These are phyloP conservation scores for Magallana nippona DNA, from an alignment of 2,888 invertebrate genomes.

Conservation along the genomic window DNA sequence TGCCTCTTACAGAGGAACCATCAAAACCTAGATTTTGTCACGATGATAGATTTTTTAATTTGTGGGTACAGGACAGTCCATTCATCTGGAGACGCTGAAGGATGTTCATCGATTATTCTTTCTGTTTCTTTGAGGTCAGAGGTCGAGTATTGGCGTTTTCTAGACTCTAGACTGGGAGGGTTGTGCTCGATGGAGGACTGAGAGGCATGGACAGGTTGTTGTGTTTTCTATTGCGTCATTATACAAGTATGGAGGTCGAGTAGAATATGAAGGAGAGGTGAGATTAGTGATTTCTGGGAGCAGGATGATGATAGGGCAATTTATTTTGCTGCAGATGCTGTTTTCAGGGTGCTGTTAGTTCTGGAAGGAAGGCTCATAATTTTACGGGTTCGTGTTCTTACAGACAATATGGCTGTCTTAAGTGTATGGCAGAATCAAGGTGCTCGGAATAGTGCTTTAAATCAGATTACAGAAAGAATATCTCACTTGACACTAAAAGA, in stretches of 20 bases:
- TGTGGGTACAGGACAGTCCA: no score
- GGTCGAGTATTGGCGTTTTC: conserved; percentile 43
- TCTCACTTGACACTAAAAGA: background rate
- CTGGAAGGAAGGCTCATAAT: background rate
- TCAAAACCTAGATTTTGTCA: conserved; percentile 45
- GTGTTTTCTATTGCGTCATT: conserved; percentile 35
- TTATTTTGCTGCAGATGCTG: background rate
- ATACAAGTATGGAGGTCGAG: conserved; percentile 31
- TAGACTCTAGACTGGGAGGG: background rate
- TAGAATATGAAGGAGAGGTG: background rate
- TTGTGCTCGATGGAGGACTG: conserved; percentile 39
- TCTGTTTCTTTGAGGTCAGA: conserved; percentile 27
- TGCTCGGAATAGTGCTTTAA: conserved; percentile 10
- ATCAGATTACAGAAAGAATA: no score
- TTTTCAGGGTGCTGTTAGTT: conserved; percentile 1
- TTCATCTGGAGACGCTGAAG: no score
- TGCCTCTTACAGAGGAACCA: conserved; percentile 47
- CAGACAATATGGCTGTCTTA: conserved; percentile 41
- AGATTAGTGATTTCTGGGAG: no score
- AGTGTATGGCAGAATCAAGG: conserved; percentile 35
- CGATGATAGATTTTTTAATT: no score
- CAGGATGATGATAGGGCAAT: no score
- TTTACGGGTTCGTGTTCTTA: conserved; percentile 35
- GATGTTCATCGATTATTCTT: conserved; percentile 35
- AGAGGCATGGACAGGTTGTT: conserved; percentile 30